Percentiles rank a stretch among this genome's conserved stretches.
Conservation (phyloP, 2,113 vertebrate genomes). For the Chaetorhynchus papuensis region DNA sequence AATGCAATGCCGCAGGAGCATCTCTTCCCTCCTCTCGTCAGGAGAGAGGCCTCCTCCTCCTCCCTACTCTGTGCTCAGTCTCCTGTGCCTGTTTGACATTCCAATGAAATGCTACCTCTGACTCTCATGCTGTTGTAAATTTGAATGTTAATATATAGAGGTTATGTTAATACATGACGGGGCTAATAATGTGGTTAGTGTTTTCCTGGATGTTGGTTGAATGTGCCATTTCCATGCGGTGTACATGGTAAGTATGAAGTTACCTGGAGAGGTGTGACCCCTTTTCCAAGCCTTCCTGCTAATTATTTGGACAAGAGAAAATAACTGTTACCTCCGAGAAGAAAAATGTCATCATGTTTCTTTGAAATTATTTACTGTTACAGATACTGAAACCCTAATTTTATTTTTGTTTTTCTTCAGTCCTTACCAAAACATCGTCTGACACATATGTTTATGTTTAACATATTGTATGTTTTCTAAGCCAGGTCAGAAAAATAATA, state of each 20-base stretch:
- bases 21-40: neutral
- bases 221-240: neutral
- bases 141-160: neutral
- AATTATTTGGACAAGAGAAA: neutral
- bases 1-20: neutral
- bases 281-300: neutral
- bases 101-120: neutral
- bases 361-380: neutral
- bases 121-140: neutral
- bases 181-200: neutral
- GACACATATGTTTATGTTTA: neutral
- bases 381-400: neutral
- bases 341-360: neutral
- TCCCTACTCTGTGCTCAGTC: accelerated
- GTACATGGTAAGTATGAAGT: neutral
- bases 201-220: neutral
- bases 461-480: neutral
- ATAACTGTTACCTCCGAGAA: neutral
- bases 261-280: neutral
- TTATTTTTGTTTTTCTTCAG: neutral
- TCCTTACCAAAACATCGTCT: neutral
- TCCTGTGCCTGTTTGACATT: neutral
- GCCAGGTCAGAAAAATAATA: neutral
- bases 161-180: neutral
- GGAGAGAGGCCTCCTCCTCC: accelerated